Percentiles rank a stretch among this genome's conserved stretches.
Conservation (phyloP, 1,140 invertebrate genomes). For the Sesamia nonagrioides region DNA sequence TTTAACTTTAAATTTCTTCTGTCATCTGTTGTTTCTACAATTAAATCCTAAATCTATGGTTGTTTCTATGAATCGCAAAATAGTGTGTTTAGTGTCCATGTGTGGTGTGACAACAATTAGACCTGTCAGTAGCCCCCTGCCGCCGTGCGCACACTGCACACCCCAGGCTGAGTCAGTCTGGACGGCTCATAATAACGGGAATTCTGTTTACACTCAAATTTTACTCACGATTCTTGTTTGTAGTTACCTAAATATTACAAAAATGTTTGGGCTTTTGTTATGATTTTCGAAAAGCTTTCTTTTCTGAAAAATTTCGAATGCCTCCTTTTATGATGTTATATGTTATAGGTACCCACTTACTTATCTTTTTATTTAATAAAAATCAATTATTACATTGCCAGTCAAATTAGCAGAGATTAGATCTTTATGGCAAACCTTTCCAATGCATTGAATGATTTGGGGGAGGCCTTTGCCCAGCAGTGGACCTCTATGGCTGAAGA, state of each 20-base stretch:
- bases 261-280: slow-evolving; percentile 12
- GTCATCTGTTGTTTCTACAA: background rate
- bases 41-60: too few species aligned
- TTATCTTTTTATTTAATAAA: too few species aligned
- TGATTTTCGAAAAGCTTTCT: background rate
- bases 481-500: too few species aligned
- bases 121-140: background rate
- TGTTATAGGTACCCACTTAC: too few species aligned
- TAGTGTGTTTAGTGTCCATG: slow-evolving; percentile 1
- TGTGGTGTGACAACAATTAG: slow-evolving; percentile 31
- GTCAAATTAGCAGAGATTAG: too few species aligned
- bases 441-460: too few species aligned
- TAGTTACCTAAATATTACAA: too few species aligned
- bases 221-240: background rate
- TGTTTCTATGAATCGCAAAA: slow-evolving; percentile 22
- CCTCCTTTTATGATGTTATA: background rate
- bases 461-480: too few species aligned
- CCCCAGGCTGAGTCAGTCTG: background rate
- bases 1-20: background rate
- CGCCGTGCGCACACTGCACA: background rate
- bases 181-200: background rate
- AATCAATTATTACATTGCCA: too few species aligned
- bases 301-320: background rate
- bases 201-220: slow-evolving; percentile 34
- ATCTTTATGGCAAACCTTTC: too few species aligned